phyloP scores from a whole-genome alignment of 2,113 vertebrate species.

The Petrocephalus microphthalmus region DNA sequence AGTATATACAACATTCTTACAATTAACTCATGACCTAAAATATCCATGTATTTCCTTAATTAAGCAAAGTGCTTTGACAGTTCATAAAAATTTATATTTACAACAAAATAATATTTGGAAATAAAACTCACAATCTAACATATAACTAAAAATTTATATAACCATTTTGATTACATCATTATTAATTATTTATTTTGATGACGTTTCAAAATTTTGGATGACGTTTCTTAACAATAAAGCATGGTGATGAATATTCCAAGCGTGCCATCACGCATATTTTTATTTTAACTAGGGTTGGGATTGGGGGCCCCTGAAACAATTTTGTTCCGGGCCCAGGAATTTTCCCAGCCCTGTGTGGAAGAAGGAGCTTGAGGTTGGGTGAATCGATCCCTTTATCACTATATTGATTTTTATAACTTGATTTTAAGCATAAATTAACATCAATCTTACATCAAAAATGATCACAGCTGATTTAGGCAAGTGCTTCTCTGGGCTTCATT shows the following conservation, averaged over 20 bases:
- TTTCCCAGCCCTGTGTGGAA: not conserved
- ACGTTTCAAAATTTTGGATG: not conserved
- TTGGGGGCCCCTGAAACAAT: not conserved
- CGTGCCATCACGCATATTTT: not conserved
- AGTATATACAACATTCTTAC: too few relatives aligned
- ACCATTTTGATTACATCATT: too few relatives aligned
- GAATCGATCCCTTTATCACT: not conserved
- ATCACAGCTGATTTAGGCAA: constrained; percentile 1
- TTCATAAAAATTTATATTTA: too few relatives aligned
- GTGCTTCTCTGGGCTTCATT: not conserved
- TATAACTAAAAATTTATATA: too few relatives aligned
- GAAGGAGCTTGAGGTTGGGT: not conserved
- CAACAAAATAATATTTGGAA: too few relatives aligned
- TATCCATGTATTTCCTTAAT: too few relatives aligned
- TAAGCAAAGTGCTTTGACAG: too few relatives aligned
- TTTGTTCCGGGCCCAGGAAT: not conserved
- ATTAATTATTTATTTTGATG: not conserved
- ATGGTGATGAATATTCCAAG: not conserved
- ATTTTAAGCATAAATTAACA: constrained; percentile 2
- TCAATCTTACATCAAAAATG: constrained; percentile 14
- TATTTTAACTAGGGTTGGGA: not conserved
- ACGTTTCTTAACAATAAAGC: not conserved
- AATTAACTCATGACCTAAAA: too few relatives aligned
- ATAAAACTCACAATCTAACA: too few relatives aligned
- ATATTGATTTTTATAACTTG: not conserved